Conservation (phyloP, 2,797 vertebrate species). For the Tamandua tetradactyla region DNA sequence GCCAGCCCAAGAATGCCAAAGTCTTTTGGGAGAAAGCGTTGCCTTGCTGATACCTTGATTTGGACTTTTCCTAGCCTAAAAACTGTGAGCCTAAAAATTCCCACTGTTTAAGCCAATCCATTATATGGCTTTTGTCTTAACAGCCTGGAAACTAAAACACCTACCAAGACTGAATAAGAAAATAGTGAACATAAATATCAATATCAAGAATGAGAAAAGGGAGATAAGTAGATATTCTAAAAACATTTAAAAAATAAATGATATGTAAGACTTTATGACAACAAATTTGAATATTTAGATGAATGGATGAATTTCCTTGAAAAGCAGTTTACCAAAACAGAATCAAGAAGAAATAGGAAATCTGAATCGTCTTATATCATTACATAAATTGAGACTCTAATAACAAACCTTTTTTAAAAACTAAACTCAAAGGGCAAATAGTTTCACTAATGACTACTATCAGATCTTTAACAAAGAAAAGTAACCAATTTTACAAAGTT, state of each 20-base stretch:
- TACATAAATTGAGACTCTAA: background rate
- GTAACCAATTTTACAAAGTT: background rate
- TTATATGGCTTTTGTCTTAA: too few species aligned
- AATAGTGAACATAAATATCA: background rate
- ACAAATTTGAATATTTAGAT: background rate
- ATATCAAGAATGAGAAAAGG: background rate
- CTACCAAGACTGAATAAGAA: background rate
- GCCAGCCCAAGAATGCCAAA: too few species aligned
- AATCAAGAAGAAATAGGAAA: conserved; percentile 11
- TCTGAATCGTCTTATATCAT: background rate
- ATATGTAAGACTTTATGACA: background rate
- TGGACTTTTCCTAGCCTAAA: too few species aligned
- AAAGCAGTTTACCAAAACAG: background rate
- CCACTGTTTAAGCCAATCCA: too few species aligned
- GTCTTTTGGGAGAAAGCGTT: too few species aligned
- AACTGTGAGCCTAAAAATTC: too few species aligned
- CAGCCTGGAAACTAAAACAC: too few species aligned
- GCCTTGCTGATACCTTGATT: too few species aligned
- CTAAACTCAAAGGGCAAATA: conserved; percentile 7
- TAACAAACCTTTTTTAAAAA: background rate
- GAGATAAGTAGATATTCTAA: too few species aligned
- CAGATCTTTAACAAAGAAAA: background rate
- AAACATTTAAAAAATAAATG: background rate
- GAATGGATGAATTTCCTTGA: background rate
- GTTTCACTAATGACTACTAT: background rate